phyloP scores from a whole-genome alignment of 2,113 vertebrate species.

The Neomonachus schauinslandi region DNA sequence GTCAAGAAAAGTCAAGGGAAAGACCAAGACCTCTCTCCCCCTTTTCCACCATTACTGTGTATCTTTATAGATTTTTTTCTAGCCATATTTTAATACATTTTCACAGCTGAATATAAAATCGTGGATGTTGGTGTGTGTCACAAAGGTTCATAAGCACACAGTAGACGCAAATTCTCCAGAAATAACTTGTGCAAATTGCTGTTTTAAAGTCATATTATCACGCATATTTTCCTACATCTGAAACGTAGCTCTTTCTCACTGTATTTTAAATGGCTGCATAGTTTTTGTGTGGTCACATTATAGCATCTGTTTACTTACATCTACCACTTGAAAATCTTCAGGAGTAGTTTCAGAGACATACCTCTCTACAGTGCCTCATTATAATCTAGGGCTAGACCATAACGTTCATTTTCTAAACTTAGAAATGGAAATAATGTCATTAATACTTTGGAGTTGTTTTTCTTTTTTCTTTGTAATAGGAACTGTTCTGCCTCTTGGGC shows the following conservation, averaged over 20 bases:
- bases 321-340: neutral
- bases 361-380: neutral
- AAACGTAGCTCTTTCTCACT: neutral
- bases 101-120: neutral
- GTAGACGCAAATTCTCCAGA: neutral
- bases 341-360: neutral
- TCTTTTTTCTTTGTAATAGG: neutral
- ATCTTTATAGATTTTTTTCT: neutral
- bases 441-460: neutral
- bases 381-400: neutral
- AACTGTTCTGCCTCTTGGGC: neutral
- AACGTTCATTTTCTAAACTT: conserved; percentile 2
- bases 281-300: neutral
- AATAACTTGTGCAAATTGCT: neutral
- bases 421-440: conserved; percentile 12
- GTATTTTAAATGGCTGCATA: neutral
- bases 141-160: neutral
- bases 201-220: neutral
- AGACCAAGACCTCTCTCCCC: neutral
- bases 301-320: neutral
- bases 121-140: neutral
- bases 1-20: neutral
- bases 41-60: neutral
- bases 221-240: neutral
- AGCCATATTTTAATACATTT: neutral